Percentiles rank a stretch among this genome's conserved stretches.
Evolutionary conservation across 2,888 invertebrate genomes (phyloP).

Genomic region (Oscheius sp.): DNA sequence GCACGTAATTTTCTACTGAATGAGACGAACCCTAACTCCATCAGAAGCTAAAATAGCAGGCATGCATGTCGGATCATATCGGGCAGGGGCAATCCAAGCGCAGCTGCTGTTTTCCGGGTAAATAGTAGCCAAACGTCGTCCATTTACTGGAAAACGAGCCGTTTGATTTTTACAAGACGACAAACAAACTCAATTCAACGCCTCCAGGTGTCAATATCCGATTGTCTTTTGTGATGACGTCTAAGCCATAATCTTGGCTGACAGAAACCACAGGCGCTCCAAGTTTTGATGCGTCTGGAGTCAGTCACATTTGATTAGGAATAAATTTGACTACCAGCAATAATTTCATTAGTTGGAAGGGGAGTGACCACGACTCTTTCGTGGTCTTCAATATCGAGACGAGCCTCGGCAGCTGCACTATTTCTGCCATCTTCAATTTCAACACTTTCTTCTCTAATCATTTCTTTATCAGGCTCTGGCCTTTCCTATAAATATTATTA

Average conservation of each 20-base stretch:
- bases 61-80: conserved; percentile 69
- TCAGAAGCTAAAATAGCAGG: conserved; percentile 65
- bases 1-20: conserved; percentile 6
- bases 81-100: conserved; percentile 71
- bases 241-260: conserved; percentile 30
- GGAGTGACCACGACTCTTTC: conserved; percentile 37
- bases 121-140: conserved; percentile 65
- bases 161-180: background rate
- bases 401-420: conserved; percentile 38
- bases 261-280: conserved; percentile 33
- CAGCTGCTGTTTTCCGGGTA: conserved; percentile 67
- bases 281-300: conserved; percentile 33
- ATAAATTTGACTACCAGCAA: conserved; percentile 20
- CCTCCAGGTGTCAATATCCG: conserved; percentile 24
- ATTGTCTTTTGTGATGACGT: conserved; percentile 27
- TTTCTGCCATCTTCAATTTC: conserved; percentile 33
- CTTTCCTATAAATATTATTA: background rate
- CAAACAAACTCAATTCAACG: conserved; percentile 19
- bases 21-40: conserved; percentile 53
- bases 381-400: conserved; percentile 34
- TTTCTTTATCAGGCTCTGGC: conserved; percentile 1
- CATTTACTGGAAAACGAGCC: conserved; percentile 64
- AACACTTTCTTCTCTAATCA: conserved; percentile 28
- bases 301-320: background rate
- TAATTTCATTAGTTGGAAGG: conserved; percentile 38